phyloP scores from a whole-genome alignment of 2,797 vertebrate genomes.

The Labeo calbasu region DNA sequence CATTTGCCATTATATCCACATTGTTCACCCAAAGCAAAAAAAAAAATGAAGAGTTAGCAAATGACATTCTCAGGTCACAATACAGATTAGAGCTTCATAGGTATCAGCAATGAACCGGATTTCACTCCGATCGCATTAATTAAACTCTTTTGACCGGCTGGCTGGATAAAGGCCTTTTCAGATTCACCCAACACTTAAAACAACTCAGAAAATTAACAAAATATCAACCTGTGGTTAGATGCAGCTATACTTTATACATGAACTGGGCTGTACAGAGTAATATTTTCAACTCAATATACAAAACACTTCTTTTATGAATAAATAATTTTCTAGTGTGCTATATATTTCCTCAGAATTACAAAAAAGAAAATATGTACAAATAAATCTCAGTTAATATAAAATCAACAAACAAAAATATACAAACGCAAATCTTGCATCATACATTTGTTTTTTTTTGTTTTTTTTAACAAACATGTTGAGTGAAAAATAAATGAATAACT shows the following conservation, averaged over 20 bases:
- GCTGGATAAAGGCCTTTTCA: slow-evolving; percentile 11
- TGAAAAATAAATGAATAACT: slow-evolving; percentile 26
- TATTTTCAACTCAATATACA: slow-evolving; percentile 83
- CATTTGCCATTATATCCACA: background rate
- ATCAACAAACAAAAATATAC: slow-evolving; percentile 69
- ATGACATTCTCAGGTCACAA: slow-evolving; percentile 30
- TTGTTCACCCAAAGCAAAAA: background rate
- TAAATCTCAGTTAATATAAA: slow-evolving; percentile 79
- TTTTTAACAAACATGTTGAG: slow-evolving; percentile 74
- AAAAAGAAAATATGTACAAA: slow-evolving; percentile 81
- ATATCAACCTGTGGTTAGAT: slow-evolving; percentile 66
- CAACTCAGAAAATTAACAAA: slow-evolving; percentile 70
- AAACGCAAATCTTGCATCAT: slow-evolving; percentile 44
- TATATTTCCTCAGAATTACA: slow-evolving; percentile 74
- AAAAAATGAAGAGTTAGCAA: slow-evolving; percentile 13
- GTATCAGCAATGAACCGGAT: slow-evolving; percentile 6
- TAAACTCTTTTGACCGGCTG: background rate
- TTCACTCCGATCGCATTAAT: background rate
- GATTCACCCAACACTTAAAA: slow-evolving; percentile 45
- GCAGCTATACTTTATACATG: slow-evolving; percentile 76
- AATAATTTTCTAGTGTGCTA: slow-evolving; percentile 79
- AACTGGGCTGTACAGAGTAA: slow-evolving; percentile 74
- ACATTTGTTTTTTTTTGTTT: background rate
- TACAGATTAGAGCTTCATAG: slow-evolving; percentile 20
- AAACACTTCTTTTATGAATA: slow-evolving; percentile 80